Evolutionary conservation across 1,140 invertebrate genomes (phyloP).

Genomic region (Limonius californicus): DNA sequence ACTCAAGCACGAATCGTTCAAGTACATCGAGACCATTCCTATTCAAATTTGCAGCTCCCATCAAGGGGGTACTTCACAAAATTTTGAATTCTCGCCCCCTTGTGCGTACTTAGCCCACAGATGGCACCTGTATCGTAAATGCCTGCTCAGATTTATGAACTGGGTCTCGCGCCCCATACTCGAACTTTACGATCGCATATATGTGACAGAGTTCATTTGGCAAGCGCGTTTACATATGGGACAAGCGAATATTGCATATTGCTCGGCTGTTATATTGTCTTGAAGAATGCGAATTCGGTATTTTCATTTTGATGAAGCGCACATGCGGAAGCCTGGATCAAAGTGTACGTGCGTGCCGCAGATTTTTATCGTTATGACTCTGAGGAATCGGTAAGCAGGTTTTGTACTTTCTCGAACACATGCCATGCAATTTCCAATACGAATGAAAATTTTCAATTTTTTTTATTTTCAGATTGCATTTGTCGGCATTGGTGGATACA

Average conservation of each 20-base stretch:
- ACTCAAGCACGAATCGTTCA: no score
- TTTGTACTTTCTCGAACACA: no score
- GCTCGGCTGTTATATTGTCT: neutral
- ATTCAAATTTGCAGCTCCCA: conserved; percentile 5
- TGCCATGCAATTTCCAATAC: no score
- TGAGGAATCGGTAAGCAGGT: no score
- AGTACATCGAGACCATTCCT: neutral
- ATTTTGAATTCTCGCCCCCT: conserved; percentile 26
- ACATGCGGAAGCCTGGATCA: no score
- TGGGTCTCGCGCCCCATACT: conserved; percentile 16
- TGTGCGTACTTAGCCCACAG: conserved; percentile 24
- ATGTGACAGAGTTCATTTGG: conserved; percentile 29
- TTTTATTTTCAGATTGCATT: no score
- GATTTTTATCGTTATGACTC: no score
- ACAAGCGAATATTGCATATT: conserved; percentile 5
- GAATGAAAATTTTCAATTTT: no score
- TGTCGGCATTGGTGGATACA: no score
- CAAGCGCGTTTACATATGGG: conserved; percentile 16
- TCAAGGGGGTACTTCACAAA: conserved; percentile 15
- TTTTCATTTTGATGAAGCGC: neutral
- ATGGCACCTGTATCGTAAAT: conserved; percentile 31
- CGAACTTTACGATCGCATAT: conserved; percentile 22
- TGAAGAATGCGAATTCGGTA: neutral
- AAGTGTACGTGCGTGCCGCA: no score
- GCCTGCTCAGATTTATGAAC: conserved; percentile 26